Percentiles rank a stretch among this genome's conserved stretches.
These are phyloP conservation scores for Drosophila fuyamai DNA, from an alignment of 1,140 invertebrate species.

Conservation along the genomic window DNA sequence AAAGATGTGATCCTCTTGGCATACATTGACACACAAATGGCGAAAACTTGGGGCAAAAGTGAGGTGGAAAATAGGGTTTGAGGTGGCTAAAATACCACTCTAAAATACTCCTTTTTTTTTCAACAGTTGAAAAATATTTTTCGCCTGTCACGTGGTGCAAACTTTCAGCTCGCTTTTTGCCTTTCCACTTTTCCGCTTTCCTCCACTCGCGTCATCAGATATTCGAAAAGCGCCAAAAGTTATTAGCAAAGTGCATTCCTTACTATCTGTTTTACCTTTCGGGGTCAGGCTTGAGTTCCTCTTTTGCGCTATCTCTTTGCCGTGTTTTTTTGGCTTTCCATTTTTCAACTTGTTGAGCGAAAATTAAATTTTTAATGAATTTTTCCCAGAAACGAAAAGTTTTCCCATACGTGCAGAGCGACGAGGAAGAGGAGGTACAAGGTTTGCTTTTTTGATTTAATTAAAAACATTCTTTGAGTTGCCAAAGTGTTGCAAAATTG, in stretches of 20 bases:
- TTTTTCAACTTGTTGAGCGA: slow-evolving; percentile 77
- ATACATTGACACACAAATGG: slow-evolving; percentile 75
- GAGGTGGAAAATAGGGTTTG: not conserved
- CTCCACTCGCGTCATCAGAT: slow-evolving; percentile 40
- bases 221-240: slow-evolving; percentile 63
- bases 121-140: slow-evolving; percentile 38
- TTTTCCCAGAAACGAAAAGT: slow-evolving; percentile 59
- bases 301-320: slow-evolving; percentile 2
- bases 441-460: slow-evolving; percentile 74
- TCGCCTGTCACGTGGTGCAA: slow-evolving; percentile 53
- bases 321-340: slow-evolving; percentile 20
- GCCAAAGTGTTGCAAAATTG: slow-evolving; percentile 67
- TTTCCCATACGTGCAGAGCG: slow-evolving; percentile 47
- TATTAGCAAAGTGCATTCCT: slow-evolving; percentile 76
- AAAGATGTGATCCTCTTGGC: slow-evolving; percentile 44
- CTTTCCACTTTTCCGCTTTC: slow-evolving; percentile 26
- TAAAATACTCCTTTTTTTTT: slow-evolving; percentile 7
- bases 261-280: slow-evolving; percentile 37
- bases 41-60: slow-evolving; percentile 25
- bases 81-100: not conserved
- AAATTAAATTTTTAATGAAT: slow-evolving; percentile 83
- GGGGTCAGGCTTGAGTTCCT: slow-evolving; percentile 29
- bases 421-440: not conserved
- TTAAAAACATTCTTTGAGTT: slow-evolving; percentile 79
- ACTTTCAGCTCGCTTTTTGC: slow-evolving; percentile 19